Conservation (phyloP, 2,888 invertebrate species). For the Odontothrips loti region DNA sequence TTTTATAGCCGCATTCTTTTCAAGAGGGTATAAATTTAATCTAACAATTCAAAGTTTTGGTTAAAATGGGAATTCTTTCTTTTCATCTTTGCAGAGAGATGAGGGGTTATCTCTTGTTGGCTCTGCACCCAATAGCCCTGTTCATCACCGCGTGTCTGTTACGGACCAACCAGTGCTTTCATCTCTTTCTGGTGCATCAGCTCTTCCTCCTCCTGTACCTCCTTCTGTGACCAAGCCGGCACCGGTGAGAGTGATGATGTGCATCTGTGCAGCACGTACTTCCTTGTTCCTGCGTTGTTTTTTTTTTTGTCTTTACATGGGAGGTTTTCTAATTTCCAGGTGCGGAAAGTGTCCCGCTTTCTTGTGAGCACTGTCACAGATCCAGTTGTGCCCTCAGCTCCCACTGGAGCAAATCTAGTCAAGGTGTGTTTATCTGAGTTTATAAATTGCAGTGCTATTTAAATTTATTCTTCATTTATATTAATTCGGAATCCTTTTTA, state of each 20-base stretch:
- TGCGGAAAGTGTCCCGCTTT: conserved; percentile 73
- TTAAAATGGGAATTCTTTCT: conserved; percentile 31
- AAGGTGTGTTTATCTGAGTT: conserved; percentile 32
- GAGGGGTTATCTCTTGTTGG: conserved; percentile 46
- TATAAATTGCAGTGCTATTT: conserved; percentile 36
- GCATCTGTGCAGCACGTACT: neutral
- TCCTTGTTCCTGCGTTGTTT: no score
- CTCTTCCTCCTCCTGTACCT: neutral
- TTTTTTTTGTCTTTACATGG: neutral
- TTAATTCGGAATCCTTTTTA: neutral
- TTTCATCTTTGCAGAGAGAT: conserved; percentile 46
- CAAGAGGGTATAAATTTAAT: neutral
- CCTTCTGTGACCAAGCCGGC: conserved; percentile 22
- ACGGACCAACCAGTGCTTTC: neutral
- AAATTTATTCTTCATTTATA: conserved; percentile 9
- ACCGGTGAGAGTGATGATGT: conserved; percentile 20
- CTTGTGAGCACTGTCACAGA: conserved; percentile 71
- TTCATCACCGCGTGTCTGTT: neutral
- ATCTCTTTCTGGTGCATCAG: neutral
- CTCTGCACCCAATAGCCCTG: conserved; percentile 40
- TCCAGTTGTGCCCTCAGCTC: conserved; percentile 29
- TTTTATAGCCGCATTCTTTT: neutral
- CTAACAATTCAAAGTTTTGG: neutral
- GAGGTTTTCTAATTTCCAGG: conserved; percentile 39
- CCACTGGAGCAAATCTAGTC: conserved; percentile 32